Percentiles rank a stretch among this genome's conserved stretches.
Conservation (phyloP, 1,140 invertebrate genomes). For the Leptopilina boulardi region DNA sequence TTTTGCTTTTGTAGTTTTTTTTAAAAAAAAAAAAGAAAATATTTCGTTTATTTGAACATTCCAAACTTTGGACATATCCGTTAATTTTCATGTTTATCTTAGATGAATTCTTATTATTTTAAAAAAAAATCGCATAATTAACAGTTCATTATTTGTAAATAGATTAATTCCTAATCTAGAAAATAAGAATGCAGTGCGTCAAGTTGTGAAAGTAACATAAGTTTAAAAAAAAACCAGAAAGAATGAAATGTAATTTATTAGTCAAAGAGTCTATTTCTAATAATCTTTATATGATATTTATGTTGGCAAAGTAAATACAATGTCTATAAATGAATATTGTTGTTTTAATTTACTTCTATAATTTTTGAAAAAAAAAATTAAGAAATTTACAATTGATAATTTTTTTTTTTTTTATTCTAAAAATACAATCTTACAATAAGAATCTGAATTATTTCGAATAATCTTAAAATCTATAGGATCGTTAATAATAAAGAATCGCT, state of each 20-base stretch:
- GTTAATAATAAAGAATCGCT: slow-evolving; percentile 2
- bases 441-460: background rate
- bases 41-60: slow-evolving; percentile 2
- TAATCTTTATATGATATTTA: slow-evolving; percentile 14
- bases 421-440: slow-evolving; percentile 27
- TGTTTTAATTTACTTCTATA: background rate
- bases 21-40: background rate
- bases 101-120: background rate
- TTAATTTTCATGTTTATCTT: background rate
- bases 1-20: background rate
- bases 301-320: background rate
- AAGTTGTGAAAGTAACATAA: slow-evolving; percentile 5
- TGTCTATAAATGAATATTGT: background rate
- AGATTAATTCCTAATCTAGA: background rate
- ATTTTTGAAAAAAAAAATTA: background rate
- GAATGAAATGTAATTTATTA: slow-evolving; percentile 33
- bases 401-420: slow-evolving; percentile 25
- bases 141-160: background rate
- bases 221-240: background rate
- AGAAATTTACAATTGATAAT: too few relatives aligned
- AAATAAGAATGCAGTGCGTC: slow-evolving; percentile 18
- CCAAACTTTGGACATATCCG: background rate
- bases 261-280: background rate
- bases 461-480: slow-evolving; percentile 8
- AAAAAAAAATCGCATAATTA: background rate